Percentiles rank a stretch among this genome's conserved stretches.
phyloP scores from a whole-genome alignment of 2,113 vertebrate species.

The Apus apus region DNA sequence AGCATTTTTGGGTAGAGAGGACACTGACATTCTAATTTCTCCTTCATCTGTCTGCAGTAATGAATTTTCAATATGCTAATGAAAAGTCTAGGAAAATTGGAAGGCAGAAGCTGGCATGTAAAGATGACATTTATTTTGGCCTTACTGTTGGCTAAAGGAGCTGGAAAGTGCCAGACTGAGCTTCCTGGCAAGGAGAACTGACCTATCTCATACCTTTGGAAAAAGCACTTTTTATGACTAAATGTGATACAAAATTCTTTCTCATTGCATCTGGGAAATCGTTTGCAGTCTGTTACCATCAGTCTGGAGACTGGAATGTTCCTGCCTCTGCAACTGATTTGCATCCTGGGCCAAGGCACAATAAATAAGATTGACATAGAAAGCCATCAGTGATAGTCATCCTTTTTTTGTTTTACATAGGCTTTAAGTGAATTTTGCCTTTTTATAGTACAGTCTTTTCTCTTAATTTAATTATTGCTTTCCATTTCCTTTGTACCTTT shows the following conservation, averaged over 20 bases:
- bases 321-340: not conserved
- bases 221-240: conserved; percentile 4
- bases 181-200: conserved; percentile 22
- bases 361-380: not conserved
- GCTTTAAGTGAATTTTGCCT: not conserved
- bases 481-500: not conserved
- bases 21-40: not conserved
- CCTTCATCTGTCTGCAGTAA: not conserved
- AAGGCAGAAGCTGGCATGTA: conserved; percentile 39
- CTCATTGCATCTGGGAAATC: conserved; percentile 7
- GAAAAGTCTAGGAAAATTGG: conserved; percentile 47
- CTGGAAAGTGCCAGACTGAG: not conserved
- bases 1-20: not conserved
- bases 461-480: not conserved
- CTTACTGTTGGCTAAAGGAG: not conserved
- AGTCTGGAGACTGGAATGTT: not conserved
- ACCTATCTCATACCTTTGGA: conserved; percentile 28
- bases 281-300: not conserved
- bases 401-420: not conserved
- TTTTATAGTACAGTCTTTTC: not conserved
- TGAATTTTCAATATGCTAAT: conserved; percentile 30
- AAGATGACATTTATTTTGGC: conserved; percentile 37
- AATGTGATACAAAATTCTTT: not conserved
- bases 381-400: not conserved
- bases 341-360: not conserved